Conservation (phyloP, 2,797 vertebrate genomes). For the Sitta carolinensis region DNA sequence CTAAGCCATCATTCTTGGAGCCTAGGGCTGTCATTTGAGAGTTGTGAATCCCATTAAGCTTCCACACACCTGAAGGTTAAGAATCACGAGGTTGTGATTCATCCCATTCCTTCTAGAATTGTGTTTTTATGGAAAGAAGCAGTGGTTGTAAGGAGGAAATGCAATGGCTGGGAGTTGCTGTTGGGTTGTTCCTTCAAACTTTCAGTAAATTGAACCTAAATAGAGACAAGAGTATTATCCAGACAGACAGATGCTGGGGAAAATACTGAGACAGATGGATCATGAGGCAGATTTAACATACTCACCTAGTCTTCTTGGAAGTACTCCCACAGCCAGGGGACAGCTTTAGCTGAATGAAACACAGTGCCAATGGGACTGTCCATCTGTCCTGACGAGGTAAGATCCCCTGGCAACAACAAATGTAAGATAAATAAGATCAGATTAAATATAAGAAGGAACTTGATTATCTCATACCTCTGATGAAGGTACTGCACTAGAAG, state of each 20-base stretch:
- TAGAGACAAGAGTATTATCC: not conserved
- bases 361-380: not conserved
- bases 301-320: constrained; percentile 16
- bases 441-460: not conserved
- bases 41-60: constrained; percentile 48
- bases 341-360: not conserved
- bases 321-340: not conserved
- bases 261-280: not conserved
- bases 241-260: not conserved
- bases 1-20: constrained; percentile 25
- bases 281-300: not conserved
- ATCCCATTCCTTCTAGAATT: not conserved
- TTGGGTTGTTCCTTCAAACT: not conserved
- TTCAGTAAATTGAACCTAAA: not conserved
- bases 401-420: not conserved
- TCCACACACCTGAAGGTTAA: constrained; percentile 40
- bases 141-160: not conserved
- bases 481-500: not conserved
- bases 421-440: not conserved
- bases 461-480: not conserved
- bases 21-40: not conserved
- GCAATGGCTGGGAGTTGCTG: not conserved
- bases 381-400: not conserved
- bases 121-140: not conserved
- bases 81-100: constrained; percentile 38